A percentile compares a stretch with the other conserved stretches of the same genome.
phyloP scores from a whole-genome alignment of 2,797 vertebrate genomes.

The Microctenopoma lineatum region DNA sequence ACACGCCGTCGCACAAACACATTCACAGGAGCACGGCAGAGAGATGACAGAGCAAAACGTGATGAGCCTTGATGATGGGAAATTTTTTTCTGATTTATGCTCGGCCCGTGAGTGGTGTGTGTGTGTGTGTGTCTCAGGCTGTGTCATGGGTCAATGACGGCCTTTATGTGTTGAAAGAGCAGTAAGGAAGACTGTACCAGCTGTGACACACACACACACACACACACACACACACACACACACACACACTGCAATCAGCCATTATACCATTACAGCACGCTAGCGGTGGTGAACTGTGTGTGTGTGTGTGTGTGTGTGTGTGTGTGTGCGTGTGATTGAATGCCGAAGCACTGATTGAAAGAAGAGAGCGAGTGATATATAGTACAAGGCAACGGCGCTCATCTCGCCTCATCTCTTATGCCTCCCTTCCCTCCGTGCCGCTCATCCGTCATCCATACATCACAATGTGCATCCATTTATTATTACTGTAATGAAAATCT shows the following conservation, averaged over 20 bases:
- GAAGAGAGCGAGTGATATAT: constrained; percentile 61
- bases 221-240: constrained; percentile 48
- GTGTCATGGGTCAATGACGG: constrained; percentile 65
- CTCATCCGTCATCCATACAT: constrained; percentile 66
- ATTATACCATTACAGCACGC: constrained; percentile 62
- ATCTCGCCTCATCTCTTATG: constrained; percentile 47
- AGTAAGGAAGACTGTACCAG: constrained; percentile 72
- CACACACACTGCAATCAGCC: constrained; percentile 72
- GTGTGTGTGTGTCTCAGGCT: constrained; percentile 33
- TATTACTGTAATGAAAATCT: constrained; percentile 42
- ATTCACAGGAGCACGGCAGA: constrained; percentile 11
- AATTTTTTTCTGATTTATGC: constrained; percentile 70
- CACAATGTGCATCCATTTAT: constrained; percentile 57
- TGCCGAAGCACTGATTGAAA: constrained; percentile 69
- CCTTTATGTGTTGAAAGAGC: constrained; percentile 78
- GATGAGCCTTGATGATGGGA: constrained; percentile 60
- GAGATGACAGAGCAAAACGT: constrained; percentile 24
- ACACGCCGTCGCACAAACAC: constrained; percentile 10
- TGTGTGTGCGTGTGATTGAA: constrained; percentile 53
- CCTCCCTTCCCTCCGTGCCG: constrained; percentile 63
- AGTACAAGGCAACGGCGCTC: constrained; percentile 56
- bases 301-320: constrained; percentile 27
- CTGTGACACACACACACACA: constrained; percentile 66
- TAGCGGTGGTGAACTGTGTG: constrained; percentile 25
- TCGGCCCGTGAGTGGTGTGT: constrained; percentile 57